These are phyloP conservation scores for Bellardia pandia DNA, from an alignment of 2,888 invertebrate genomes.

Conservation along the genomic window DNA sequence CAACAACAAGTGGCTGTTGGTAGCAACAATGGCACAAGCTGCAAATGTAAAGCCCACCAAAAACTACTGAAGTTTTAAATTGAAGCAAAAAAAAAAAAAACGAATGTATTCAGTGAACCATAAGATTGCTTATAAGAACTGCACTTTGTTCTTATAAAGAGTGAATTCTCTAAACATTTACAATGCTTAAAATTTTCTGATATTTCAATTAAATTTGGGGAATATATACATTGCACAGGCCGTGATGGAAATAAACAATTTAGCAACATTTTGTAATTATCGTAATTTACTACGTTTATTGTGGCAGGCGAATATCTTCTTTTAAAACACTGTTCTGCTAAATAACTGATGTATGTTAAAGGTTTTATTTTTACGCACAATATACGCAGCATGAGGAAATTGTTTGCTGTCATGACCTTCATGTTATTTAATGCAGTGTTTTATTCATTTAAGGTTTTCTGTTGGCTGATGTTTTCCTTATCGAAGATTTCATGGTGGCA, in stretches of 20 bases:
- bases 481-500: slow-evolving; percentile 55
- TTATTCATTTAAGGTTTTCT: slow-evolving; percentile 45
- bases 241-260: too few species aligned
- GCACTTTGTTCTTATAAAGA: slow-evolving; percentile 7
- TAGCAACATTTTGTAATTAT: too few species aligned
- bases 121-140: slow-evolving; percentile 33
- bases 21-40: slow-evolving; percentile 60
- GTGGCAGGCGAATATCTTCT: background rate
- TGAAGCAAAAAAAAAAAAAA: slow-evolving; percentile 3
- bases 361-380: slow-evolving; percentile 49
- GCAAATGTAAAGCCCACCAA: slow-evolving; percentile 55
- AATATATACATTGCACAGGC: too few species aligned
- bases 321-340: slow-evolving; percentile 9
- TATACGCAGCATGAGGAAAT: slow-evolving; percentile 66
- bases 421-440: slow-evolving; percentile 58
- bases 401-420: slow-evolving; percentile 64
- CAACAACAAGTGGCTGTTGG: slow-evolving; percentile 58
- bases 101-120: slow-evolving; percentile 34
- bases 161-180: slow-evolving; percentile 6
- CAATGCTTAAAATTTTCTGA: too few species aligned
- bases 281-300: too few species aligned
- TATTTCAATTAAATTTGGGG: background rate
- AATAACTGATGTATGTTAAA: slow-evolving; percentile 30
- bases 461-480: slow-evolving; percentile 49
- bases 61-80: slow-evolving; percentile 21